phyloP scores from a whole-genome alignment of 1,140 invertebrate species.

The Calosoma granatense region DNA sequence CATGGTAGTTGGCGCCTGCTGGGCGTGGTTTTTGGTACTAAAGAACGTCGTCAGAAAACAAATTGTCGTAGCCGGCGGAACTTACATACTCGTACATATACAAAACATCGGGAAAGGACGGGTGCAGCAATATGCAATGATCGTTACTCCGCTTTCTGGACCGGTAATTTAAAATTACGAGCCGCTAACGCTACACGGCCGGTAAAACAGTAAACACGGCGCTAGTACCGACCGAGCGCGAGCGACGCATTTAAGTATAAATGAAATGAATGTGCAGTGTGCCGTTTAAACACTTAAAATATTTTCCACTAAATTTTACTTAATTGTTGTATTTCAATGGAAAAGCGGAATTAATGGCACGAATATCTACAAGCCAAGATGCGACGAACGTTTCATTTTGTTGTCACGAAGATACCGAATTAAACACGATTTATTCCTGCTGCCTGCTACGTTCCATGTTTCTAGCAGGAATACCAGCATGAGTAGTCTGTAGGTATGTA shows the following conservation, averaged over 20 bases:
- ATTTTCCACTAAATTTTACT: background rate
- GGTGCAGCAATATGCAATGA: background rate
- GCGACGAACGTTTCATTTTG: too few relatives aligned
- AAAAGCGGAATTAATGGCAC: background rate
- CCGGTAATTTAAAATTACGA: slow-evolving; percentile 5
- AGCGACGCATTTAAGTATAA: background rate
- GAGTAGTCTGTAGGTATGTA: too few relatives aligned
- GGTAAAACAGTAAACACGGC: slow-evolving; percentile 2
- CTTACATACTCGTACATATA: background rate
- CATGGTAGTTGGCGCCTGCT: background rate
- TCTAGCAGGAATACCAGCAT: too few relatives aligned
- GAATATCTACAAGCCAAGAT: too few relatives aligned
- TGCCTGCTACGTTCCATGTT: too few relatives aligned
- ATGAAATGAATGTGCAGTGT: background rate
- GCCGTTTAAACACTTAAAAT: slow-evolving; percentile 5
- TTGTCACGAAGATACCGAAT: too few relatives aligned
- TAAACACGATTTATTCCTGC: too few relatives aligned
- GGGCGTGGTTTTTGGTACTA: background rate
- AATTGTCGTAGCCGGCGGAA: background rate
- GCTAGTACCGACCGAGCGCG: too few relatives aligned
- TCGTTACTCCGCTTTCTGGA: background rate
- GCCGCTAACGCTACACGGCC: background rate
- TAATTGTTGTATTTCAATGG: background rate
- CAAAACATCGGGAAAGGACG: background rate
- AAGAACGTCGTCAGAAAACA: background rate